These are phyloP conservation scores for Diacarnus erythraeanus DNA, from an alignment of 37 sponge, comb jelly and placozoan genomes.

Conservation along the genomic window DNA sequence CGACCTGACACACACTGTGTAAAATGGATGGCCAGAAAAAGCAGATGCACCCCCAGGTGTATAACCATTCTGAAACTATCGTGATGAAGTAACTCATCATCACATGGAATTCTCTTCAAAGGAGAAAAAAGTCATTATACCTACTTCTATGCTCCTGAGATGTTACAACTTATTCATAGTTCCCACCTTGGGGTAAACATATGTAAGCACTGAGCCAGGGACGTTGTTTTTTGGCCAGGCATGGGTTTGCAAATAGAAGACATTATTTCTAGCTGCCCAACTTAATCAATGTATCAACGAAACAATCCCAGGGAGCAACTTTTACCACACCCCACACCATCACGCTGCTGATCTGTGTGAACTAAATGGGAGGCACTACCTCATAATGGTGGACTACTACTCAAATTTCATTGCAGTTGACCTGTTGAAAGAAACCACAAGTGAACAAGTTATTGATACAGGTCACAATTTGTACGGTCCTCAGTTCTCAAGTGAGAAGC, in stretches of 20 bases:
- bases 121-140: not conserved
- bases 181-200: not conserved
- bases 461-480: not conserved
- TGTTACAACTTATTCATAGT: not conserved
- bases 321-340: not conserved
- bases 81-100: slow-evolving; percentile 2
- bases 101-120: not conserved
- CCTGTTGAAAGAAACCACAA: not conserved
- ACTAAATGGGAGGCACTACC: not conserved
- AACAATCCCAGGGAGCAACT: not conserved
- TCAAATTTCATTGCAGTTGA: not conserved
- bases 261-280: not conserved
- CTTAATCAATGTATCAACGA: not conserved
- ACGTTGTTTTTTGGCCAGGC: not conserved
- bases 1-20: too few species aligned
- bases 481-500: not conserved
- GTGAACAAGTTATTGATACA: not conserved
- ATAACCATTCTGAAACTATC: slow-evolving; percentile 26
- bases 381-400: not conserved
- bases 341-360: not conserved
- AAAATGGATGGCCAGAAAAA: too few species aligned
- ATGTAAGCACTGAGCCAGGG: not conserved
- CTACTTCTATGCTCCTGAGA: not conserved
- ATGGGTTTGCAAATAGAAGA: not conserved
- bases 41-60: too few species aligned